Percentiles rank a stretch among this genome's conserved stretches.
Evolutionary conservation across 2,797 vertebrate species (phyloP).

Genomic region (Pseudocheirus occidentalis): DNA sequence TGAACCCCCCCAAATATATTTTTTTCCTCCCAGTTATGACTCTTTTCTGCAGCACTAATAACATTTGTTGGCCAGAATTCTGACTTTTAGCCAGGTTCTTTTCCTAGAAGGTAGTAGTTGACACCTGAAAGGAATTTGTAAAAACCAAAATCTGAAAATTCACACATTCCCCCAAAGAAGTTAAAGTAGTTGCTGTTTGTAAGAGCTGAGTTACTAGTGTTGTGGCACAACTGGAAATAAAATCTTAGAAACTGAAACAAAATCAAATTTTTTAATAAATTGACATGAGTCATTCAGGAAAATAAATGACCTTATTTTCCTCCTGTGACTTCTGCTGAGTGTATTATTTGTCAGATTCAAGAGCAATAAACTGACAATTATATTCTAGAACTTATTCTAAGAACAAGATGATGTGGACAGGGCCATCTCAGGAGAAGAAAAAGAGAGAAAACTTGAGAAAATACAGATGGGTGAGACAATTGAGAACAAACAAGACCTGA

Average conservation of each 20-base stretch:
- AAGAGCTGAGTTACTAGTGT: slow-evolving; percentile 51
- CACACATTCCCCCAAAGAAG: not conserved
- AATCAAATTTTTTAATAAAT: slow-evolving; percentile 36
- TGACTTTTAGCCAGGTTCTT: not conserved
- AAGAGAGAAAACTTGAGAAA: slow-evolving; percentile 28
- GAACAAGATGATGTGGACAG: slow-evolving; percentile 40
- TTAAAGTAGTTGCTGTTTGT: not conserved
- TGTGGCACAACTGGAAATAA: slow-evolving; percentile 31
- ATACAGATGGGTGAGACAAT: slow-evolving; percentile 1
- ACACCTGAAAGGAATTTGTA: not conserved
- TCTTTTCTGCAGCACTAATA: not conserved
- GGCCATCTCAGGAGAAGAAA: not conserved
- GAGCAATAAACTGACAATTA: slow-evolving; percentile 19
- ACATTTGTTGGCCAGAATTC: not conserved
- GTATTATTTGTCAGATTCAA: slow-evolving; percentile 42
- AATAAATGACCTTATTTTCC: slow-evolving; percentile 3
- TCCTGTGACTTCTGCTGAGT: slow-evolving; percentile 37
- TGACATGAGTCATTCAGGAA: slow-evolving; percentile 37
- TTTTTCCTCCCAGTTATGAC: too few species aligned
- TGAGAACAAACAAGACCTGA: slow-evolving; percentile 9
- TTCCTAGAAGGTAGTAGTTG: not conserved
- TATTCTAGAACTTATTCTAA: slow-evolving; percentile 56
- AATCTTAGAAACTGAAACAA: slow-evolving; percentile 16
- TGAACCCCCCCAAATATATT: too few species aligned
- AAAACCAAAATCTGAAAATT: slow-evolving; percentile 55